Evolutionary conservation across 2,797 vertebrate genomes (phyloP).

Genomic region (Coregonus ussuriensis): DNA sequence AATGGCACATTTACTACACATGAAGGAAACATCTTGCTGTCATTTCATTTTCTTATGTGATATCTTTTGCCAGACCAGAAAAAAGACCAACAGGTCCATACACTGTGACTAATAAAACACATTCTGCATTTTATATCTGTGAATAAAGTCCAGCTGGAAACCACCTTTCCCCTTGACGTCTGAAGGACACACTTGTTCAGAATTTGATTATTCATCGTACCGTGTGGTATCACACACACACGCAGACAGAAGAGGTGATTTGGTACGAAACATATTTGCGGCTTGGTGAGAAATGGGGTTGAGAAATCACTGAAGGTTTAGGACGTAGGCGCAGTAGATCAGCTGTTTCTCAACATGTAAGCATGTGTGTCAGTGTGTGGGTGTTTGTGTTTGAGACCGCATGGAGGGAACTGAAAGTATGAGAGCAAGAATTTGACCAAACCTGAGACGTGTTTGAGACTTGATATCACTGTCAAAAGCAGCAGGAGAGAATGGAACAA

Average conservation of each 20-base stretch:
- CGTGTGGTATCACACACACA: background rate
- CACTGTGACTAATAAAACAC: background rate
- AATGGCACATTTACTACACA: background rate
- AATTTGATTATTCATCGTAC: background rate
- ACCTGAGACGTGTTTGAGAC: background rate
- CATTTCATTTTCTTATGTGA: background rate
- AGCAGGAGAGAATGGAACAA: background rate
- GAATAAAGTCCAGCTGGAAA: background rate
- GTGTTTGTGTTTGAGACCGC: background rate
- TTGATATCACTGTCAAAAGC: background rate
- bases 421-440: background rate
- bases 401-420: background rate
- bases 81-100: background rate
- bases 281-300: background rate
- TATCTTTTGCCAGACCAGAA: background rate
- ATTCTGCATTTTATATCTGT: background rate
- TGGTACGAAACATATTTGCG: background rate
- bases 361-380: background rate
- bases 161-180: background rate
- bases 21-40: background rate
- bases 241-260: background rate
- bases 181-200: background rate
- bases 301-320: constrained; percentile 7
- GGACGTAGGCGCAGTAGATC: background rate
- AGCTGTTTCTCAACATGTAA: background rate